Evolutionary conservation across 2,797 vertebrate species (phyloP).

Genomic region (Lindbergichthys nudifrons): DNA sequence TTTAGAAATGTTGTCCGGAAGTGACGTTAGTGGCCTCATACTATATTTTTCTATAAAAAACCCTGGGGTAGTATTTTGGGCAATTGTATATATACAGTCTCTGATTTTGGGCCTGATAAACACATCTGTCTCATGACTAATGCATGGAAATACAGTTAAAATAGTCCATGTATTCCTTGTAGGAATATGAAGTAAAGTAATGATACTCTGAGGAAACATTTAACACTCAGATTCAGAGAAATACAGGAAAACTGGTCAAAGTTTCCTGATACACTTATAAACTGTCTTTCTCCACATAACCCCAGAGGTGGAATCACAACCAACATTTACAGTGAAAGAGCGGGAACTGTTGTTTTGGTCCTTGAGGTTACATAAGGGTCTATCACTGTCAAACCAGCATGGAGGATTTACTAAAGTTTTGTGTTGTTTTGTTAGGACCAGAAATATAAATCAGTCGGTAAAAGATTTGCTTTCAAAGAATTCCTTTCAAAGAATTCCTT

Average conservation of each 20-base stretch:
- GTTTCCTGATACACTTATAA: conserved; percentile 22
- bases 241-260: conserved; percentile 11
- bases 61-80: background rate
- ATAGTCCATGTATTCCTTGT: conserved; percentile 18
- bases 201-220: conserved; percentile 36
- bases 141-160: conserved; percentile 13
- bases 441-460: conserved; percentile 25
- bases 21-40: too few species aligned
- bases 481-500: background rate
- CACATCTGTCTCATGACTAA: conserved; percentile 25
- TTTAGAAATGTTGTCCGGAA: too few species aligned
- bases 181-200: conserved; percentile 25
- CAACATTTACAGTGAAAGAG: conserved; percentile 27
- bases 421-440: conserved; percentile 10
- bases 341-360: conserved; percentile 12
- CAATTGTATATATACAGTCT: too few species aligned
- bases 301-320: conserved; percentile 19
- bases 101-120: background rate
- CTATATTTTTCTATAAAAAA: too few species aligned
- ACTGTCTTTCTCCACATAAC: conserved; percentile 13
- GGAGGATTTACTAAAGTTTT: conserved; percentile 3
- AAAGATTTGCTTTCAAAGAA: background rate
- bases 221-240: conserved; percentile 9
- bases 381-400: background rate
- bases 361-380: conserved; percentile 23